Evolutionary conservation across 1,140 invertebrate species (phyloP).

Genomic region (Eueides isabella): DNA sequence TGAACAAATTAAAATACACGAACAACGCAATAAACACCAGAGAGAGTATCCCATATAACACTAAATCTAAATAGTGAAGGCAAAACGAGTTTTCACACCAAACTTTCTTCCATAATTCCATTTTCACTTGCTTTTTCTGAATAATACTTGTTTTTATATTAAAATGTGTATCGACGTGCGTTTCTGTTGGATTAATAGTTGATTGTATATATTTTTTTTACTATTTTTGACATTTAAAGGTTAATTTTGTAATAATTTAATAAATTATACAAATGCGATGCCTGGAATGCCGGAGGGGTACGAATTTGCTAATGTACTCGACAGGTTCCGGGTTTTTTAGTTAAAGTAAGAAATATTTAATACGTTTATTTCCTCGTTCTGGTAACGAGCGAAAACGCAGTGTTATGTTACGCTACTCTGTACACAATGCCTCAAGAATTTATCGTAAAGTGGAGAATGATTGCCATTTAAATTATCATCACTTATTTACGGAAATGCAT

Average conservation of each 20-base stretch:
- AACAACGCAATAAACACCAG: slow-evolving; percentile 48
- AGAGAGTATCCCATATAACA: slow-evolving; percentile 41
- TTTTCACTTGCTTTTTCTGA: not conserved
- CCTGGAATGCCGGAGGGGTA: no score
- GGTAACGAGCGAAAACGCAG: no score
- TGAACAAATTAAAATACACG: slow-evolving; percentile 48
- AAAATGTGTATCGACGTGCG: not conserved
- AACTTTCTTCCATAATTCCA: not conserved
- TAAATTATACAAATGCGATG: not conserved
- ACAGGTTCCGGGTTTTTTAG: no score
- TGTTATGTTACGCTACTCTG: no score
- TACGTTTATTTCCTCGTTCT: no score
- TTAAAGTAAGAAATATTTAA: no score
- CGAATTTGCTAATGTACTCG: no score
- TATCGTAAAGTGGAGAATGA: no score
- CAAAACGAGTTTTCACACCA: slow-evolving; percentile 40
- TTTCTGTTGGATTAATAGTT: not conserved
- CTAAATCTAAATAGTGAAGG: slow-evolving; percentile 49
- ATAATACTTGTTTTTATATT: not conserved
- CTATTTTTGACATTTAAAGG: not conserved
- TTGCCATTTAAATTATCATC: no score
- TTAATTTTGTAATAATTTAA: not conserved
- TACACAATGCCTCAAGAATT: no score
- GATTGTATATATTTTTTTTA: not conserved
- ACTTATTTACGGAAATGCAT: no score